Conservation (phyloP, 1,140 invertebrate species). For the Leptoteleia sp. region DNA sequence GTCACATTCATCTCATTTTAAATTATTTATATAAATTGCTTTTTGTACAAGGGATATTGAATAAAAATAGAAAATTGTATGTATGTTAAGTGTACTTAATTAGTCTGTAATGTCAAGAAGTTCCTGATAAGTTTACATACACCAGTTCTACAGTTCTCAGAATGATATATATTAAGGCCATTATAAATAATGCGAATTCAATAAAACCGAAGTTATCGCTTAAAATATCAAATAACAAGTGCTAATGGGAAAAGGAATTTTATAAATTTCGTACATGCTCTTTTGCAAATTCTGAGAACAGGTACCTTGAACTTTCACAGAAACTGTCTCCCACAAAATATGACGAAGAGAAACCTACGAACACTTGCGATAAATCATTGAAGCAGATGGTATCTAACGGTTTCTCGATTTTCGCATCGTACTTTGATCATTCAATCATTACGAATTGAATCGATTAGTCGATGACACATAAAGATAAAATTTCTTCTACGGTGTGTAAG, state of each 20-base stretch:
- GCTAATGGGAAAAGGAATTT: slow-evolving; percentile 5
- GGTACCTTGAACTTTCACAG: slow-evolving; percentile 58
- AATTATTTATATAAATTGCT: too few relatives aligned
- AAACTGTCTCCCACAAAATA: slow-evolving; percentile 55
- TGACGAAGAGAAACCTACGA: slow-evolving; percentile 54
- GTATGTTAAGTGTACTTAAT: too few relatives aligned
- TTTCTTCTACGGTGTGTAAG: slow-evolving; percentile 23
- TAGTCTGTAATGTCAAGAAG: too few relatives aligned
- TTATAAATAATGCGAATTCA: neutral
- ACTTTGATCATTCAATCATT: slow-evolving; percentile 58
- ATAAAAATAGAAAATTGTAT: too few relatives aligned
- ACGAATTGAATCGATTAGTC: slow-evolving; percentile 45
- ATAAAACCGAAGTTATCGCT: neutral
- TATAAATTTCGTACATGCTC: slow-evolving; percentile 22
- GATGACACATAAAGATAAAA: slow-evolving; percentile 57
- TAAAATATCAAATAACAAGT: slow-evolving; percentile 1
- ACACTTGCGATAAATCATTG: slow-evolving; percentile 60
- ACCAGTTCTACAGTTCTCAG: too few relatives aligned
- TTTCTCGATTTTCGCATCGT: slow-evolving; percentile 57
- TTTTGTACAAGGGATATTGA: too few relatives aligned
- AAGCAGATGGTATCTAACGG: slow-evolving; percentile 64
- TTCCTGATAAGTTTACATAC: too few relatives aligned
- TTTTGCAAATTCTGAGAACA: slow-evolving; percentile 22
- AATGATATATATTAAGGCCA: too few relatives aligned
- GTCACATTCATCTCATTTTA: too few relatives aligned